phyloP scores from a whole-genome alignment of 2,797 vertebrate species.

The Hirundo rustica region DNA sequence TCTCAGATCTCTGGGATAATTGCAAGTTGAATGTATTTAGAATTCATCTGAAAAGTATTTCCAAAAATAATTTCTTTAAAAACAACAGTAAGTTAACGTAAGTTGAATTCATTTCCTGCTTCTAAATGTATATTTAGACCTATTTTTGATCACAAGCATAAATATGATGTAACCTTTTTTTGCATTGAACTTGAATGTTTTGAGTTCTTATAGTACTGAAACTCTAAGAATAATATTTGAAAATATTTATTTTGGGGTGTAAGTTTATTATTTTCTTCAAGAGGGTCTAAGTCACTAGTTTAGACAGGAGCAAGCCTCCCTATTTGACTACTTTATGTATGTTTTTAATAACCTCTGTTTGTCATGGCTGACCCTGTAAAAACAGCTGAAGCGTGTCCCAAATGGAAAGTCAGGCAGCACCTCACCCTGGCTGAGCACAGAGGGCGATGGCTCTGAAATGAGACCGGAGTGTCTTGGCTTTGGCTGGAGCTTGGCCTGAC shows the following conservation, averaged over 20 bases:
- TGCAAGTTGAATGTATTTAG: background rate
- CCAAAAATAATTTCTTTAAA: background rate
- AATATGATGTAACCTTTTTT: background rate
- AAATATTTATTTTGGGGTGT: background rate
- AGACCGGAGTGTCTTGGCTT: background rate
- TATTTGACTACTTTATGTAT: background rate
- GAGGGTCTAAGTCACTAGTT: background rate
- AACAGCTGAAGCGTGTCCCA: background rate
- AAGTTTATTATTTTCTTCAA: background rate
- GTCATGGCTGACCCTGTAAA: background rate
- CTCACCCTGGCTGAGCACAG: rapidly evolving
- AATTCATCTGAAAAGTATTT: background rate
- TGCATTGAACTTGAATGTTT: background rate
- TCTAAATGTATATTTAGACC: background rate
- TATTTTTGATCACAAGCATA: background rate
- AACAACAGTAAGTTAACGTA: background rate
- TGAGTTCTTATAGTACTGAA: background rate
- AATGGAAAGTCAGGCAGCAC: background rate
- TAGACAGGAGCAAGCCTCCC: background rate
- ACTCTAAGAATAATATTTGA: background rate
- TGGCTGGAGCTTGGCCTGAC: background rate
- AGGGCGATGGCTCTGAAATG: background rate
- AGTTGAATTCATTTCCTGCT: background rate
- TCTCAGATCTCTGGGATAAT: background rate
- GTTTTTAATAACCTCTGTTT: background rate